Evolutionary conservation across 2,888 invertebrate genomes (phyloP), one percentile per base, ranked within the genome.

Genomic region (Drosophila incognita): DNA sequence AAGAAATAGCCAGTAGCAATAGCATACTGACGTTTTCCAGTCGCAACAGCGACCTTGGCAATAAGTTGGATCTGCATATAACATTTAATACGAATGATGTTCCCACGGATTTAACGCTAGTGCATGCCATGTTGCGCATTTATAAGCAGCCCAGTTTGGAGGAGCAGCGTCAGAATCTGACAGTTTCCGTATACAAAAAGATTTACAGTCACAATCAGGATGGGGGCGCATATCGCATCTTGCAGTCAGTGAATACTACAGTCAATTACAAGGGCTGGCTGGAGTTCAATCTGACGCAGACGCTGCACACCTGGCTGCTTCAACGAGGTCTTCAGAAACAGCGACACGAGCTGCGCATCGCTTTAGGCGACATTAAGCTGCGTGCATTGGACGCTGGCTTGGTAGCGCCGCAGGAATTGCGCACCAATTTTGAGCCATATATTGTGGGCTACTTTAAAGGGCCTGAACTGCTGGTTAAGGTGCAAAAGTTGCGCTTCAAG

Each of bases 1-100:
- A 95, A 82, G 96, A 97, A 72, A 97, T 98, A 82, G 96, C 97
- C 89, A 96, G 96, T 90, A 97, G 98, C 92, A 98, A 99, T 94
- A 96, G 97, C 88, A 98, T 99, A 89, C 97, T 98, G 95, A 98
- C 98, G 86, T 98, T 98, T 93, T 96, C 97, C 81, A 97, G 97
- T 68, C 86, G 86, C 18, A 21, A 18, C 0, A 63, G 51, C 4
- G 11, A 64, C 11, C 2, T 11, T 2, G 11, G 4, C 2, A 60
- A 58, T 13, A 71, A 75, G 2, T 33, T 36, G 48, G 76, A 82
- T 48, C 29, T 81, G 21, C 49, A 77, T 11, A 95, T 98, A 62
- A 97, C 96, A 96, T 99, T 99, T 93, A 98, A 99, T 93, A 96
- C 97, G 36, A 95, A 96, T 8, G 97, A 98, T 87, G 96, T 98